Evolutionary conservation across 1,140 invertebrate species (phyloP), one percentile per base, ranked within the genome.

Genomic region (Physella acuta): DNA sequence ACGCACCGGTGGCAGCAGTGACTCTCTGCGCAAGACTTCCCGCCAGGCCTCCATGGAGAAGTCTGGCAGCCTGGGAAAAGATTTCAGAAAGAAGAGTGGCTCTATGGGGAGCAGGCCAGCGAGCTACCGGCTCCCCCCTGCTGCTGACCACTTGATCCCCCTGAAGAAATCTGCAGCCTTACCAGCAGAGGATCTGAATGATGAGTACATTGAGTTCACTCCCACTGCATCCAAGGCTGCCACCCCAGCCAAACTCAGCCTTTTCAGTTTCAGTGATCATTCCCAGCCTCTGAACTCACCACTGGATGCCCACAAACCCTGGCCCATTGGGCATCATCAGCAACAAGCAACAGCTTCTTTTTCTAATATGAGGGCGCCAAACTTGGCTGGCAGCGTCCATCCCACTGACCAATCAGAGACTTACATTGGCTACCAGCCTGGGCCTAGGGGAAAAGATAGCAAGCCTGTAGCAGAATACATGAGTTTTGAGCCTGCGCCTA

Each of bases 191-290:
- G 75, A 73, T 17, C 30, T 37, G 1, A 60, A 60, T 60, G 70
- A 70, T 68, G 73, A 72, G 66, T 73, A 73, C 49, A 73, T 75
- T 30, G 71, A 71, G 56, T 71, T 75, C 37, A 24, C 51, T 34
- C 16, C 33, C 16, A 36, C 53, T 26, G 34, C 16, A 11, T 8
- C 39, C 39, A 44, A 44, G 20, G 39, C 39, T 44, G 39, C 39
- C 39, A 44, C 39, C 20, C 39, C 39, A 44, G 20, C 39, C 8
- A 8, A 44, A 44, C 39, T 11, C 20, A 44, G 8, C 8, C 39
- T 20, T 44, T 20, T n/a, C n/a, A n/a, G n/a, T n/a, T n/a, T n/a
- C n/a, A n/a, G n/a, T n/a, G n/a, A n/a, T n/a, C n/a, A n/a, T n/a
- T n/a, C n/a, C n/a, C n/a, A n/a, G n/a, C n/a, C n/a, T n/a, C n/a